Conservation (phyloP, 2,888 invertebrate species). For the Netelia melanura region DNA sequence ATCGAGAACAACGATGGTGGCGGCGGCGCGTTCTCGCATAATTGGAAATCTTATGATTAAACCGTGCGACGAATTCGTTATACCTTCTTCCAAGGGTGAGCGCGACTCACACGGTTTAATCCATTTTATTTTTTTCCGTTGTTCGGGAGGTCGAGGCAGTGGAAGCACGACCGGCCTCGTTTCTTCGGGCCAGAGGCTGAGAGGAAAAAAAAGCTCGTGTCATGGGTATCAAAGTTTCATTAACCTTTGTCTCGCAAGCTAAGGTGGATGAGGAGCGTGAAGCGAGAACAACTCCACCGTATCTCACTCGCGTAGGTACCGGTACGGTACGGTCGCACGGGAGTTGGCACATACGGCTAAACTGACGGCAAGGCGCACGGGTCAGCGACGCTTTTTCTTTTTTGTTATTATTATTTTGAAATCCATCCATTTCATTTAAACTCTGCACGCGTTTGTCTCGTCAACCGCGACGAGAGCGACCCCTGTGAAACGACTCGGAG, state of each 20-base stretch:
- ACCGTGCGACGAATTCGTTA: slow-evolving; percentile 66
- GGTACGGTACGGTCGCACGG: no score
- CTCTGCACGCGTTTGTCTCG: no score
- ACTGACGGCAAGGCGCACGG: no score
- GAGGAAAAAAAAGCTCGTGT: slow-evolving; percentile 35
- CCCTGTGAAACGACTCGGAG: no score
- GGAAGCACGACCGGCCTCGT: not conserved
- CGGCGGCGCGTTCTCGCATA: slow-evolving; percentile 61
- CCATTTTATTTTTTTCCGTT: slow-evolving; percentile 48
- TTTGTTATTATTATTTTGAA: no score
- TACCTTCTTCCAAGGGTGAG: slow-evolving; percentile 10
- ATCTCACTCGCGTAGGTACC: no score
- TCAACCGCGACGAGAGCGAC: no score
- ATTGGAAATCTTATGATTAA: slow-evolving; percentile 80
- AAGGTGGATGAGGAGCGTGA: slow-evolving; percentile 63
- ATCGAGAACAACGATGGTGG: no score
- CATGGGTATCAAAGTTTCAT: slow-evolving; percentile 60
- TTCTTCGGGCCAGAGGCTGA: slow-evolving; percentile 6
- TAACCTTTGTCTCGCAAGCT: slow-evolving; percentile 47
- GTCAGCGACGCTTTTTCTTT: no score
- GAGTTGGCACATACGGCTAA: no score
- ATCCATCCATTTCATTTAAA: no score
- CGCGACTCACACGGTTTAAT: slow-evolving; percentile 66
- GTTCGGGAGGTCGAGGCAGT: slow-evolving; percentile 49
- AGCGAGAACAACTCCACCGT: no score